These are phyloP conservation scores for Drosophila melanosoma DNA, from an alignment of 2,888 invertebrate genomes.

Conservation along the genomic window DNA sequence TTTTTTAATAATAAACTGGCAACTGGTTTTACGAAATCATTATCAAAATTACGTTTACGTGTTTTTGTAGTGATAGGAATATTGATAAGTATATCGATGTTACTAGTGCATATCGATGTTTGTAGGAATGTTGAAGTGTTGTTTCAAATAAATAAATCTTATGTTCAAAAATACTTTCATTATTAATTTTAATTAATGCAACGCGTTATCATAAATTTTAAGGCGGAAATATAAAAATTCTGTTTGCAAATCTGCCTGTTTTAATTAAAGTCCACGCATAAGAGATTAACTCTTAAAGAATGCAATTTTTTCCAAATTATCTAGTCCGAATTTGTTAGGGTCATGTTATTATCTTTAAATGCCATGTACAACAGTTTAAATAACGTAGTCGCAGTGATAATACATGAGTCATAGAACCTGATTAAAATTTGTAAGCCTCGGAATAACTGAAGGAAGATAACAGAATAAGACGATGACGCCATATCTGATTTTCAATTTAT, in stretches of 20 bases:
- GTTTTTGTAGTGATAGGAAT: constrained; percentile 19
- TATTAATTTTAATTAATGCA: neutral
- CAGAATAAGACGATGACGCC: neutral
- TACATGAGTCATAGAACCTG: neutral
- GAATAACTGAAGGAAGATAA: constrained; percentile 1
- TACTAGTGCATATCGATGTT: constrained; percentile 8
- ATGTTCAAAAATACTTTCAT: neutral
- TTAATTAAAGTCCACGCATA: neutral
- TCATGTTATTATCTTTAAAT: neutral
- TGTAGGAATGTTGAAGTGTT: neutral
- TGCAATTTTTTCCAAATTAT: neutral
- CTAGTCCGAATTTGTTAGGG: neutral
- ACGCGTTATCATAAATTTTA: neutral
- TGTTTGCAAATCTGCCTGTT: neutral
- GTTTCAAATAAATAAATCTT: neutral
- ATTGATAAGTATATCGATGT: constrained; percentile 29
- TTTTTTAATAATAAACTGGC: constrained; percentile 39
- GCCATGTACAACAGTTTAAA: neutral
- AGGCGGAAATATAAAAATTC: neutral
- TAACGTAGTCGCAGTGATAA: neutral
- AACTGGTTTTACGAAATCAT: constrained; percentile 50
- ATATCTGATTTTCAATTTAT: neutral
- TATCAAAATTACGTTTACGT: constrained; percentile 46
- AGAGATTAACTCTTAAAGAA: neutral
- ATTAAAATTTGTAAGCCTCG: neutral